Evolutionary conservation across 2,797 vertebrate species (phyloP), one percentile per base, ranked within the genome.

Genomic region (Picus viridis): DNA sequence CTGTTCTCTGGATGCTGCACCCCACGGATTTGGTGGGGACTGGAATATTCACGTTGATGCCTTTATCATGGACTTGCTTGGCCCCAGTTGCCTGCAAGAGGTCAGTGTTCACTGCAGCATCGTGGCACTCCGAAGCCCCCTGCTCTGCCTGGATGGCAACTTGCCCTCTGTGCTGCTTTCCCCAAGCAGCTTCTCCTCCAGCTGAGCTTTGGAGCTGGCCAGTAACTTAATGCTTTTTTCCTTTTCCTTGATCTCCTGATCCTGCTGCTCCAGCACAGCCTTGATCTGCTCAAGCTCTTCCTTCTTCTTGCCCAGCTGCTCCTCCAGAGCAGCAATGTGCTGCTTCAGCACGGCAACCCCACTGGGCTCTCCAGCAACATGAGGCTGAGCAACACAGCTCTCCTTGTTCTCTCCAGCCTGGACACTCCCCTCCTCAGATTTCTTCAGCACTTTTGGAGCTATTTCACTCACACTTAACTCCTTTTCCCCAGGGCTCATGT

Each of bases 191-290:
- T 94, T 92, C 77, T 93, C 96, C 64, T 97, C 96, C 70, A 96
- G 95, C 29, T 83, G 96, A 94, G 95, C 95, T 94, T 95, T 97
- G 68, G 96, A 98, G 97, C n/a, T 98, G 90, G 97, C 98, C 57
- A 99, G 92, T 83, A 98, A 97, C 71, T 97, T 92, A 94, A 99
- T 99, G 93, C 78, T 98, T 64, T 97, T 97, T 73, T 99, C 98
- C 80, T 98, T 99, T 79, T 96, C 92, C 93, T 98, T 98, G 92
- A 98, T 98, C 72, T 98, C 98, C 7, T 98, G 97, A 53, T 98
- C 97, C 96, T 99, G 98, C 81, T 97, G 97, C 89, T 96, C 97
- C 80, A 99, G 95, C 93, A 98, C 95, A 16, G 78, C 76, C 81
- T 97, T 98, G 56, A 98, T 97, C 89, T 81, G 98, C 77, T 98